Evolutionary conservation across 1,140 invertebrate species (phyloP).

Genomic region (Achatina immaculata): DNA sequence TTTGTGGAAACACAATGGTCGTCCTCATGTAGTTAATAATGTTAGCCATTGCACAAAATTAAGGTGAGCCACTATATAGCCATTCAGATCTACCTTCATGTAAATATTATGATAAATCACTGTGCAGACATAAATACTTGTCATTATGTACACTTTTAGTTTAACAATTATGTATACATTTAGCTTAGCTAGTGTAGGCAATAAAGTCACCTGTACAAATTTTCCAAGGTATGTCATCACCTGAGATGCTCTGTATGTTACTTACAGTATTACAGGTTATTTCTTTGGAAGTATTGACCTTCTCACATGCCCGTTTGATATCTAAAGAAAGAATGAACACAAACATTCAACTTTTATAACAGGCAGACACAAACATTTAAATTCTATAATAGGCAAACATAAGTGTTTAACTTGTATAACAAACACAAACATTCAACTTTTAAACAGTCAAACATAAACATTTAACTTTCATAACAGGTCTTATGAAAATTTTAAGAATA

Average conservation of each 20-base stretch:
- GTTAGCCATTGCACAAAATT: too few species aligned
- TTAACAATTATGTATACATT: background rate
- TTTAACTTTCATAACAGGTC: background rate
- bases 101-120: too few species aligned
- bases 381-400: background rate
- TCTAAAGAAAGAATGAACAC: background rate
- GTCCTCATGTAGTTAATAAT: too few species aligned
- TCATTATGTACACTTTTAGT: too few species aligned
- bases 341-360: background rate
- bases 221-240: background rate
- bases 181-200: too few species aligned
- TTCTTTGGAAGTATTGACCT: background rate
- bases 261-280: background rate
- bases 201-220: slow-evolving; percentile 25
- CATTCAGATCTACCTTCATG: too few species aligned
- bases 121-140: too few species aligned
- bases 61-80: too few species aligned
- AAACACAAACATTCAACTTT: background rate
- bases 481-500: background rate
- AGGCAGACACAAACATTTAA: background rate
- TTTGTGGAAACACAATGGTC: too few species aligned
- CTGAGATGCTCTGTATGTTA: slow-evolving; percentile 11
- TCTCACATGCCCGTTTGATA: background rate
- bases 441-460: background rate
- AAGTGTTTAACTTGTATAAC: background rate